Evolutionary conservation across 2,113 vertebrate genomes (phyloP), one percentile per base, ranked within the genome.

Genomic region (Ochotona princeps): DNA sequence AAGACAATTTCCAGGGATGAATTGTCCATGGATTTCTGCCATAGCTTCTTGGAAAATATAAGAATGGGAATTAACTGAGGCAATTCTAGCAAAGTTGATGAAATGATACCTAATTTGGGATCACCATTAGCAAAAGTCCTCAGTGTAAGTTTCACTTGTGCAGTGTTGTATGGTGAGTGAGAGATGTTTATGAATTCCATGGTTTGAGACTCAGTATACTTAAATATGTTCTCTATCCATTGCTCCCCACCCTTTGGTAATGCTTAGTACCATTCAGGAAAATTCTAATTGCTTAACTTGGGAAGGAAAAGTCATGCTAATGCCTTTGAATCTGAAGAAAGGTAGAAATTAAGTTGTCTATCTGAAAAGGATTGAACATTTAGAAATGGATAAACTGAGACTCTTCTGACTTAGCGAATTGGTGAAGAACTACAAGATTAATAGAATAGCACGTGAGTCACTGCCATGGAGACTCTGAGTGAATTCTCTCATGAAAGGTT

Each of bases 211-310:
- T 76, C 54, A 25, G 4, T 79, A 26, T 60, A 74, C 73, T 83
- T 65, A 63, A 89, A 49, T 61, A 4, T 63, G 38, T 35, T 49
- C 69, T 54, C 4, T 80, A 18, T 14, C 90, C 61, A 65, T 83
- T 79, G 47, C 35, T 83, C 91, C 95, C 75, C 38, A 44, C 38
- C 38, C 90, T 89, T 89, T 51, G 61, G 14, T n/a, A 63, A 76
- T 60, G 49, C 23, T 72, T 65, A 49, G 60, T 8, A 94, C 82
- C 70, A 28, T 74, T 61, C 0, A 75, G 8, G 51, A 90, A 94
- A 95, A 44, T 51, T 38, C 47, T 66, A 73, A 47, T 20, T 90
- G 60, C 23, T 87, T 88, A 63, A 76, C 91, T 92, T 32, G 32
- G 23, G 10, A 72, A 44, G 26, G 20, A 66, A 78, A 89, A 83